Base-by-base conservation (phyloP, 1,140 invertebrate species). In the Pteromalus puparum region DNA sequence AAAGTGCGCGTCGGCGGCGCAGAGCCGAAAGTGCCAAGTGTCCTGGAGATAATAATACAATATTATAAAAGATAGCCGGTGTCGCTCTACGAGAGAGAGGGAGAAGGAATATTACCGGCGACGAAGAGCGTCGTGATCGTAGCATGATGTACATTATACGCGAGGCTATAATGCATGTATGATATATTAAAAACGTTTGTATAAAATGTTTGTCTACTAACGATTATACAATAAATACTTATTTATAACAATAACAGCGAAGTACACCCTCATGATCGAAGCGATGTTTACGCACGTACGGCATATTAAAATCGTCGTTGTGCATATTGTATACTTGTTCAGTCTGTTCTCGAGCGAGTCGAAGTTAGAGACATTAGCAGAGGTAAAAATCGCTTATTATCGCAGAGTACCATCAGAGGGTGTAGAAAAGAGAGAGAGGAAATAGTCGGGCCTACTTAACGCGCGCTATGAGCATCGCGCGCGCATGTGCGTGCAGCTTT, bases 221-320 rank as follows among this genome's bases (percentile, higher is more conserved):
- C 87, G 89, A 92, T 91, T 90, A 92, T 84, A 88, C 89, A 92
- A 92, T 92, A 92, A 92, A 93, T 92, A 92, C 90, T 92, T 91
- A 92, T 89, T 91, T 88, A 90, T 90, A 91, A 90, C 85, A 90
- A 89, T 87, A 90, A 89, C 87, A 86, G 87, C 38, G 86, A 87
- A 76, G 83, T 86, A 87, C 28, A 85, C 75, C 72, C 65, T 61
- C 34, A 26, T 48, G 21, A 53, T 53, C n/a, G 48, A 70, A 46
- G 65, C 67, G 13, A 38, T 7, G 21, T n/a, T 61, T 1, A 48
- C 46, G 13, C 46, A 15, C 46, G 10, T 13, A 48, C 21, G n/a
- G 18, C 6, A n/a, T 15, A 53, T 7, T 21, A 5, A 21, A 61
- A 61, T 61, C 18, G 21, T 18, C 38, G 12, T 61, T 42, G 67